Percentiles rank a stretch among this genome's conserved stretches.
Conservation (phyloP, 92 coral and sea anemone species). For the Heteractis magnifica region DNA sequence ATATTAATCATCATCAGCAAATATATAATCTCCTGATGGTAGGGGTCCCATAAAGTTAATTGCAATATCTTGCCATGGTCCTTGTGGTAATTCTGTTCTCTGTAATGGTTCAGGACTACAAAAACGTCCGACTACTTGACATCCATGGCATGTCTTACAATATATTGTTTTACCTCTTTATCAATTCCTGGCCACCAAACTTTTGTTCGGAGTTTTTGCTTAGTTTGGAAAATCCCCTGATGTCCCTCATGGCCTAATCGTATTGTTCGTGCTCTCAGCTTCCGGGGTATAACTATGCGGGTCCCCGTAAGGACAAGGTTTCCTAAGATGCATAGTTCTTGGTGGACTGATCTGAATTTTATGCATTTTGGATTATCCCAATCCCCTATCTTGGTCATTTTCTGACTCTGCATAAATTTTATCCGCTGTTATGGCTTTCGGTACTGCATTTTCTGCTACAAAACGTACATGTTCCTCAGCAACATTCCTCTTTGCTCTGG, state of each 20-base stretch:
- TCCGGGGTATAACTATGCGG: constrained; percentile 5
- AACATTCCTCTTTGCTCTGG: neutral
- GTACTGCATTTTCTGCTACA: constrained; percentile 48
- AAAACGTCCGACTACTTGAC: constrained; percentile 52
- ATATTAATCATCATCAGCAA: constrained; percentile 29
- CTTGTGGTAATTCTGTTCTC: constrained; percentile 36
- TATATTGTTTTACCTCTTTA: constrained; percentile 34
- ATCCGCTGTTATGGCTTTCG: constrained; percentile 53
- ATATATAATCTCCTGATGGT: constrained; percentile 36
- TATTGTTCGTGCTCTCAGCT: constrained; percentile 32
- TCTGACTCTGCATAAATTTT: constrained; percentile 34
- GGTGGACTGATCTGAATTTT: constrained; percentile 2
- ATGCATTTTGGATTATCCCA: constrained; percentile 34
- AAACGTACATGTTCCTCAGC: constrained; percentile 30
- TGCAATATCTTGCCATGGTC: constrained; percentile 47
- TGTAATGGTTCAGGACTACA: constrained; percentile 49
- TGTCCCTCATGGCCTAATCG: constrained; percentile 49
- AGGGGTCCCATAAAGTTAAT: constrained; percentile 32
- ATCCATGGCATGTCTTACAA: constrained; percentile 39
- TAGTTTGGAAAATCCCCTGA: constrained; percentile 35
- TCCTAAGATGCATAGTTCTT: too few species aligned
- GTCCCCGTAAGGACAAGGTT: neutral
- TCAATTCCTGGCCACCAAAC: constrained; percentile 59
- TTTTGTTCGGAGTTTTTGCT: constrained; percentile 43
- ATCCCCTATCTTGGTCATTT: constrained; percentile 12